Evolutionary conservation across 2,113 vertebrate species (phyloP).

Genomic region (Paradoxurus hermaphroditus): DNA sequence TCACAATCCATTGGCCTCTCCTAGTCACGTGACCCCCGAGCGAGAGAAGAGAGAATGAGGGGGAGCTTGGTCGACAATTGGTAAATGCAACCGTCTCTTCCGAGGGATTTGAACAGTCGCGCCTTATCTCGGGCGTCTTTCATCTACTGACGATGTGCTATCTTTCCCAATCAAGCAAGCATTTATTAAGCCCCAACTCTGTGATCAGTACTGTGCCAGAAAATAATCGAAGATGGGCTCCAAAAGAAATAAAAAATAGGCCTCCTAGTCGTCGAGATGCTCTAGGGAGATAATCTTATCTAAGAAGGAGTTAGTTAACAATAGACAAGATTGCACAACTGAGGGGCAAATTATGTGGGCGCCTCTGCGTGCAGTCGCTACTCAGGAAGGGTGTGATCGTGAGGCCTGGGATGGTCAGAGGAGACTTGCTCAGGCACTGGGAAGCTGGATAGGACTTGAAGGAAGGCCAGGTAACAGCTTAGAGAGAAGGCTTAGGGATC

Average conservation of each 20-base stretch:
- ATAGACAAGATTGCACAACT: neutral
- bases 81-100: neutral
- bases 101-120: neutral
- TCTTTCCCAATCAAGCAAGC: slow-evolving; percentile 46
- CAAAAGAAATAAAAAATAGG: slow-evolving; percentile 58
- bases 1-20: neutral
- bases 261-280: slow-evolving; percentile 14
- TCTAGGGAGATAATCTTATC: neutral
- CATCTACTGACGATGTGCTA: slow-evolving; percentile 30
- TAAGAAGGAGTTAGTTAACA: slow-evolving; percentile 17
- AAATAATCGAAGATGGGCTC: slow-evolving; percentile 56
- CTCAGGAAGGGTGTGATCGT: neutral
- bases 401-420: neutral
- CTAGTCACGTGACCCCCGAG: neutral
- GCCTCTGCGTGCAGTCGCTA: neutral
- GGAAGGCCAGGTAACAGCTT: neutral
- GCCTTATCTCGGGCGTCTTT: slow-evolving; percentile 34
- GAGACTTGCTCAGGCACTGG: neutral
- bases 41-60: neutral
- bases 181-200: slow-evolving; percentile 38
- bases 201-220: slow-evolving; percentile 43
- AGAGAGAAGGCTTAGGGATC: neutral
- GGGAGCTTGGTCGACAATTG: neutral
- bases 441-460: neutral
- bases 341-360: neutral